A percentile compares a stretch with the other conserved stretches of the same genome.
These are phyloP conservation scores for Noctua comes DNA, from an alignment of 2,888 invertebrate genomes.

Conservation along the genomic window DNA sequence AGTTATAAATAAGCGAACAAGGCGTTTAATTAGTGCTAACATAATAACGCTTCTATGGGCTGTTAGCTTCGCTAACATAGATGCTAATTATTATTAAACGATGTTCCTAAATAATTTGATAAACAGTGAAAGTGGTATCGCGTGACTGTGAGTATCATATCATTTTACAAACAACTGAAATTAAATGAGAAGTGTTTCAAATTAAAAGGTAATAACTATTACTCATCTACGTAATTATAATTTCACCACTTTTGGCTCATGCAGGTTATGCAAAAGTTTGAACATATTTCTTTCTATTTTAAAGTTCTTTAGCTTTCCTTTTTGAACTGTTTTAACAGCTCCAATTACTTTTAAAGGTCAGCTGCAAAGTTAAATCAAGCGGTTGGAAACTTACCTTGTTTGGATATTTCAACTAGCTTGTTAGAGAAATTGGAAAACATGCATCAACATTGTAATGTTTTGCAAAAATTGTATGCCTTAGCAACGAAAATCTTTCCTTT, in stretches of 20 bases:
- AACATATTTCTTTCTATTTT: neutral
- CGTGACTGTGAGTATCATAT: constrained; percentile 62
- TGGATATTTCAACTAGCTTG: constrained; percentile 23
- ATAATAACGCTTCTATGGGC: constrained; percentile 2
- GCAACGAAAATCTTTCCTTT: neutral
- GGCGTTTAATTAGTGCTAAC: constrained; percentile 15
- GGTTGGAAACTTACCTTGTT: constrained; percentile 19
- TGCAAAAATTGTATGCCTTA: neutral
- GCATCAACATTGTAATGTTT: constrained; percentile 14
- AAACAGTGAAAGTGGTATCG: constrained; percentile 41
- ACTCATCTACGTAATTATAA: constrained; percentile 12
- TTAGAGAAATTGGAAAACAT: constrained; percentile 29
- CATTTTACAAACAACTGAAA: constrained; percentile 54
- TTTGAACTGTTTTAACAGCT: constrained; percentile 18
- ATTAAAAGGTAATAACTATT: constrained; percentile 31
- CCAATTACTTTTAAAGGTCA: constrained; percentile 35
- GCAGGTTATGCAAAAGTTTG: neutral
- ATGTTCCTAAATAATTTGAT: constrained; percentile 46
- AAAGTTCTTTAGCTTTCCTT: neutral
- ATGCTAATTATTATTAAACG: constrained; percentile 48
- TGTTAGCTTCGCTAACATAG: constrained; percentile 22
- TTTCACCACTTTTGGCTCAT: constrained; percentile 23
- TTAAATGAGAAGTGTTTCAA: constrained; percentile 44
- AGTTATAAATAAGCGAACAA: neutral
- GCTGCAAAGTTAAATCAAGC: constrained; percentile 7